Evolutionary conservation across 2,797 vertebrate genomes (phyloP).

Genomic region (Coreius guichenoti): DNA sequence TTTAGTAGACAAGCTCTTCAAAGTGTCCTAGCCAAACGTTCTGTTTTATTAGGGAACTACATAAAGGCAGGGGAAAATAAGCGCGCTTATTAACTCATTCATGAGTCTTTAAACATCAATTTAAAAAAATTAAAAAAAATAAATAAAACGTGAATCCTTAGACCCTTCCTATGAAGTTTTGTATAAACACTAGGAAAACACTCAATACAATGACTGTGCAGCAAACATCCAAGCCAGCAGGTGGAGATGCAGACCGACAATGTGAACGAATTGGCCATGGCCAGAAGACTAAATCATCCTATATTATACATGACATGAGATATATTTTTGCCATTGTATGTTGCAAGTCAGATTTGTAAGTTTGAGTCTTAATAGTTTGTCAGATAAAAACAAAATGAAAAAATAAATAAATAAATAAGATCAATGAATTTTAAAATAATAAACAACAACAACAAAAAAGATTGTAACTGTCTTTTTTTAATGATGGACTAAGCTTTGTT

Average conservation of each 20-base stretch:
- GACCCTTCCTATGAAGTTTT: neutral
- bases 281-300: neutral
- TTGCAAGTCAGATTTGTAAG: neutral
- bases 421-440: neutral
- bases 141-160: neutral
- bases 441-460: neutral
- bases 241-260: neutral
- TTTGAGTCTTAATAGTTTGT: neutral
- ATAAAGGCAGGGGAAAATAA: neutral
- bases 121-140: too few relatives aligned
- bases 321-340: neutral
- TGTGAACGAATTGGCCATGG: neutral
- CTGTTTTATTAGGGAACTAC: neutral
- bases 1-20: neutral
- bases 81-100: neutral
- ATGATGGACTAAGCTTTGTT: neutral
- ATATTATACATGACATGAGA: neutral
- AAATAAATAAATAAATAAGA: neutral
- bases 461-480: neutral
- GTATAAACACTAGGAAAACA: neutral
- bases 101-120: neutral
- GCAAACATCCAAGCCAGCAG: slow-evolving; percentile 17
- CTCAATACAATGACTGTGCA: neutral
- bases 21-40: neutral
- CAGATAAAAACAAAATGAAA: neutral